Conservation (phyloP, 2,797 vertebrate species). For the Tolypeutes matacus region DNA sequence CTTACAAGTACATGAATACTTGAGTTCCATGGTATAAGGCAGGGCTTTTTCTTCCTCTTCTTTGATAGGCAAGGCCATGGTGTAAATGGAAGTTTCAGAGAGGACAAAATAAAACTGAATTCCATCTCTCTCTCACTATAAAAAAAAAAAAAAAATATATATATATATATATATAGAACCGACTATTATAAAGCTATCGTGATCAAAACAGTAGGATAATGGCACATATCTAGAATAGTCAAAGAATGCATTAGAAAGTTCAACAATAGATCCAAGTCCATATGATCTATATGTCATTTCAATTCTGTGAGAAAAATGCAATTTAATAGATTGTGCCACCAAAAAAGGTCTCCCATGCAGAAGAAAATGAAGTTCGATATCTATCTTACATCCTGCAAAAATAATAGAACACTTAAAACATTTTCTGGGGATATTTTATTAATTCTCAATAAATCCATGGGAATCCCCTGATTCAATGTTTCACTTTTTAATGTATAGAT, state of each 20-base stretch:
- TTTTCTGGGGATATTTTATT: neutral
- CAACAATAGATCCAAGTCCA: neutral
- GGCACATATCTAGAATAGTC: neutral
- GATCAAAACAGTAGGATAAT: constrained; percentile 6
- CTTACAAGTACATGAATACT: too few species aligned
- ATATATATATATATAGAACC: too few species aligned
- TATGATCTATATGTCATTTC: neutral
- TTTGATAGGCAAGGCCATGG: too few species aligned
- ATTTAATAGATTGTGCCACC: neutral
- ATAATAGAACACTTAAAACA: neutral
- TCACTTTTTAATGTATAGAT: neutral
- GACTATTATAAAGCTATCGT: neutral
- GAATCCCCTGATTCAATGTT: neutral
- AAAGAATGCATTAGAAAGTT: neutral
- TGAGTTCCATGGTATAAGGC: too few species aligned
- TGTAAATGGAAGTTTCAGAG: too few species aligned
- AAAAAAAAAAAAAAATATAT: neutral
- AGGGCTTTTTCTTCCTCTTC: too few species aligned
- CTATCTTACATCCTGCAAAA: neutral
- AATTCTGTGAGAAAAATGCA: neutral
- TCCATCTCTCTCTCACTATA: too few species aligned
- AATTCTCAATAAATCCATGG: neutral
- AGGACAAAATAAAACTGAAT: too few species aligned
- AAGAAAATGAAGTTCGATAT: neutral
- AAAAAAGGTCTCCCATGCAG: neutral